Base-by-base conservation (phyloP, 2,797 vertebrate species). In the Syngnathus acus region DNA sequence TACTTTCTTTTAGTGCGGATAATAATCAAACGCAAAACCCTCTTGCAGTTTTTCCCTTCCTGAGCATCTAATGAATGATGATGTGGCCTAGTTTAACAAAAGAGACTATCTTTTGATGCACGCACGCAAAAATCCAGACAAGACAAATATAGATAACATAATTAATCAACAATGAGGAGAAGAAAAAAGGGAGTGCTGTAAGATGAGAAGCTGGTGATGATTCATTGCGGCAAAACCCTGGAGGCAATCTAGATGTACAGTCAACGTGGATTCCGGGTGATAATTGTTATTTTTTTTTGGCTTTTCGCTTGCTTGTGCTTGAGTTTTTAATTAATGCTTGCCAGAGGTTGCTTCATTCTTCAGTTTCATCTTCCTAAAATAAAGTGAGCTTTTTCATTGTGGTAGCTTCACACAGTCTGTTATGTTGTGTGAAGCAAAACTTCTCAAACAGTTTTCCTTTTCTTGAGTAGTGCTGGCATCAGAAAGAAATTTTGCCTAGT, bases 101-200 rank as follows among this genome's bases (percentile, higher is more conserved):
- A 85, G 74, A 82, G 65, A 76, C 77, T 72, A 72, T 82, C 78
- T 81, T 82, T 82, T 78, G 73, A 73, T 68, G 13, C 66, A 61
- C 72, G 53, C 73, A 76, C 51, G 42, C 57, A 71, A 71, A 81
- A 84, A 75, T 78, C 60, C 69, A 79, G 78, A 83, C 74, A 83
- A 82, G 83, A 83, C 84, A 88, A 86, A 89, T 84, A 88, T 84
- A 86, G 80, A 88, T 81, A 84, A 79, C 80, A 83, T 83, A 83
- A 86, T 89, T 87, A 85, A 88, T 84, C 77, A 86, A 82, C 78
- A 86, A 79, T 71, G 73, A 70, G 62, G 53, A 68, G 74, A 78
- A 66, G 71, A 77, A 78, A 82, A 65, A 82, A 65, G 65, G 65
- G 66, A 78, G 59, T 71, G 69, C 40, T 42, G 74, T 69, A 68